Evolutionary conservation across 2,113 vertebrate species (phyloP).

Genomic region (Australoheros scitulus): DNA sequence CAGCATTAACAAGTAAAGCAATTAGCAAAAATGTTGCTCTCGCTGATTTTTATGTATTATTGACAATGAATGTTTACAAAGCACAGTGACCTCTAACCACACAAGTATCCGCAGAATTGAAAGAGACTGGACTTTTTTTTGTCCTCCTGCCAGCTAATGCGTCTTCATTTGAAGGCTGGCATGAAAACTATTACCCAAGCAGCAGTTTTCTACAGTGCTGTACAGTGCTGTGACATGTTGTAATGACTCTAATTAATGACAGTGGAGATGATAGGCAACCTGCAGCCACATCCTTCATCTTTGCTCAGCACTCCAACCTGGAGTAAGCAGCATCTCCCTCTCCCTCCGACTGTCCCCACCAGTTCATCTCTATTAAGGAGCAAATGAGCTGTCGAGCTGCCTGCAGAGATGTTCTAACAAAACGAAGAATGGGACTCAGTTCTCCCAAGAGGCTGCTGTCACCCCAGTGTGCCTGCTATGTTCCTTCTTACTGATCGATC

Average conservation of each 20-base stretch:
- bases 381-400: conserved; percentile 66
- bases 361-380: conserved; percentile 69
- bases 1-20: conserved; percentile 15
- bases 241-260: conserved; percentile 60
- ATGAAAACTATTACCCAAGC: not conserved
- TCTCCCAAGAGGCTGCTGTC: conserved; percentile 18
- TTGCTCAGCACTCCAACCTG: not conserved
- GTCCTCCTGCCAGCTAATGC: conserved; percentile 18
- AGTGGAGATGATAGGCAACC: conserved; percentile 20
- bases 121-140: not conserved
- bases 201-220: conserved; percentile 27
- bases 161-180: conserved; percentile 59
- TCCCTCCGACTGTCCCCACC: conserved; percentile 11
- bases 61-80: not conserved
- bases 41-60: conserved; percentile 2
- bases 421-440: conserved; percentile 23
- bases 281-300: conserved; percentile 8
- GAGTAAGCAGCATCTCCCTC: not conserved
- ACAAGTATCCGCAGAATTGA: not conserved
- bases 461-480: not conserved
- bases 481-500: conserved; percentile 42
- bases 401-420: conserved; percentile 34
- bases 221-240: conserved; percentile 13
- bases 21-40: not conserved
- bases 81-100: not conserved